A percentile compares a stretch with the other conserved stretches of the same genome.
Evolutionary conservation across 2,797 vertebrate genomes (phyloP).

Genomic region (Oophaga sylvatica): DNA sequence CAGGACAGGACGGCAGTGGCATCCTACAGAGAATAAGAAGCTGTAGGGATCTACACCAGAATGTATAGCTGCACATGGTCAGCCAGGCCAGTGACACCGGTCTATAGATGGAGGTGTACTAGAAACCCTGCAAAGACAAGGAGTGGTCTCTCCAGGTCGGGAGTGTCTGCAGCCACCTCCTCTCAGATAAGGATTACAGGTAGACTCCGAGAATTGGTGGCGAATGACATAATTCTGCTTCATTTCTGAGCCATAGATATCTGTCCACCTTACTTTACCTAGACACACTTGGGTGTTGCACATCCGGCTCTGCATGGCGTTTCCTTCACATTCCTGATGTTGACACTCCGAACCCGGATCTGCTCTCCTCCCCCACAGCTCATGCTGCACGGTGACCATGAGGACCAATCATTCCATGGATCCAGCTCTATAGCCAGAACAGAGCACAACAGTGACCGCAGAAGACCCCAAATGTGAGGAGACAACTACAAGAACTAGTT

Average conservation of each 20-base stretch:
- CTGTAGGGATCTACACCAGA: neutral
- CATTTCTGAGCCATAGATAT: neutral
- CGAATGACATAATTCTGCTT: neutral
- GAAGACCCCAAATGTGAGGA: neutral
- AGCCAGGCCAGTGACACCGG: no score
- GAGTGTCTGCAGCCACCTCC: neutral
- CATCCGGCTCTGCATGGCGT: constrained; percentile 79
- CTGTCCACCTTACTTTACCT: constrained; percentile 72
- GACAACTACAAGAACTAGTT: neutral
- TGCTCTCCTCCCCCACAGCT: constrained; percentile 89
- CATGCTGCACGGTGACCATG: constrained; percentile 82
- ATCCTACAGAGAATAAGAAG: neutral
- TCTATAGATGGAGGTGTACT: no score
- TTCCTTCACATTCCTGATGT: constrained; percentile 73
- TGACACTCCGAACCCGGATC: constrained; percentile 77
- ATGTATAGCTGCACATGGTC: no score
- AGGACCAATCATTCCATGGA: constrained; percentile 77
- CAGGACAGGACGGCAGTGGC: neutral
- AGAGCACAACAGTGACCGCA: neutral
- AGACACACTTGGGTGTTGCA: constrained; percentile 89
- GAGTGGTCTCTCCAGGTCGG: neutral
- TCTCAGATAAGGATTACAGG: neutral
- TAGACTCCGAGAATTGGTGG: no score
- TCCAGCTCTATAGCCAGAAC: constrained; percentile 67
- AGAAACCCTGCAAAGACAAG: neutral